A percentile compares a stretch with the other conserved stretches of the same genome.
Evolutionary conservation across 2,113 vertebrate species (phyloP).

Genomic region (Aptenodytes forsteri): DNA sequence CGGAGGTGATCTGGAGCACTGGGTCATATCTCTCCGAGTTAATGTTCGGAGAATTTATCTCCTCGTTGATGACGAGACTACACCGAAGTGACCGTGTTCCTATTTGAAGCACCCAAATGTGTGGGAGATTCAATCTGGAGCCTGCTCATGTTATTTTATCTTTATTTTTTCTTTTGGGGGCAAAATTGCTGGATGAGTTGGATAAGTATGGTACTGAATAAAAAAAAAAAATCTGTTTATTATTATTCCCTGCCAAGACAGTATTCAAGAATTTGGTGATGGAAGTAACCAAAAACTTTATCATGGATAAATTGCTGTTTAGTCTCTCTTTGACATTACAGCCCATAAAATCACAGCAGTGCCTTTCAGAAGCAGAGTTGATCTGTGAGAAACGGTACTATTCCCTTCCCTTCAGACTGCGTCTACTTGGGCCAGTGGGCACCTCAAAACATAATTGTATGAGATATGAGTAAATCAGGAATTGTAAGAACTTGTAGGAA

Average conservation of each 20-base stretch:
- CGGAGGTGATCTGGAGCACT: neutral
- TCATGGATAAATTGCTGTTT: neutral
- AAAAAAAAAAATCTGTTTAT: neutral
- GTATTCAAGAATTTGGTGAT: neutral
- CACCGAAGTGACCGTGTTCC: neutral
- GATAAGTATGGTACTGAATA: neutral
- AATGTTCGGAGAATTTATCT: neutral
- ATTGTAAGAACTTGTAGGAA: neutral
- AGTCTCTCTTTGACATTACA: neutral
- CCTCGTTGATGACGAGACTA: neutral
- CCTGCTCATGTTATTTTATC: neutral
- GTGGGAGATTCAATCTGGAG: neutral
- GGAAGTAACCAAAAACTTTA: neutral
- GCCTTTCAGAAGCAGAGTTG: conserved; percentile 32
- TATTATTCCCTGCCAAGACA: neutral
- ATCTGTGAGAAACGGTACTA: neutral
- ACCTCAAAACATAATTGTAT: neutral
- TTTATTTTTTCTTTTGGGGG: neutral
- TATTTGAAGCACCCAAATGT: neutral
- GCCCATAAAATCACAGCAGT: neutral
- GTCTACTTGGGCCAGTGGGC: neutral
- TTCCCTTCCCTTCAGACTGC: conserved; percentile 30
- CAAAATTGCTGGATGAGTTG: neutral
- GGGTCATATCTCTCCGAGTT: neutral
- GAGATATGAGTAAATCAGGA: neutral